Evolutionary conservation across 2,113 vertebrate species (phyloP).

Genomic region (Thalassoma bifasciatum): DNA sequence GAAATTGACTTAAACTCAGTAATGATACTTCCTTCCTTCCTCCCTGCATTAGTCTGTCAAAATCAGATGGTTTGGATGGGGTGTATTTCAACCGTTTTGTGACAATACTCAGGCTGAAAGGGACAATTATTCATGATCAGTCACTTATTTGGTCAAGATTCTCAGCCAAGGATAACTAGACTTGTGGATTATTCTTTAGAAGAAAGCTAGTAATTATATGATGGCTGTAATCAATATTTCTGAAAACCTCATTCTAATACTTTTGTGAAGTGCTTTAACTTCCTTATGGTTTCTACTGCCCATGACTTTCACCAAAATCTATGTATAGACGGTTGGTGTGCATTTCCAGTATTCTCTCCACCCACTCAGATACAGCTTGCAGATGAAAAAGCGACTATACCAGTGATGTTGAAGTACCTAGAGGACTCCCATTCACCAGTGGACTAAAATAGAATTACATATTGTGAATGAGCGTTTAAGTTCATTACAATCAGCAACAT

Average conservation of each 20-base stretch:
- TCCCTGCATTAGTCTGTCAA: constrained; percentile 57
- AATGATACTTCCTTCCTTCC: constrained; percentile 74
- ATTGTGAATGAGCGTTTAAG: no score
- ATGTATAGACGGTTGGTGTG: no score
- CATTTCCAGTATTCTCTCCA: no score
- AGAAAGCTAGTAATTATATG: not conserved
- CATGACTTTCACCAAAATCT: no score
- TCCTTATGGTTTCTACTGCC: no score
- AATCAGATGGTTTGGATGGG: constrained; percentile 56
- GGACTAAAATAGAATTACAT: no score
- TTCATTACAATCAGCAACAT: no score
- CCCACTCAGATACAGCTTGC: no score
- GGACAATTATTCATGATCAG: not conserved
- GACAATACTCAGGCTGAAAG: not conserved
- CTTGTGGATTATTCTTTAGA: not conserved
- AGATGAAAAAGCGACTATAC: no score
- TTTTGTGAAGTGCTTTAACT: not conserved
- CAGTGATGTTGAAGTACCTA: no score
- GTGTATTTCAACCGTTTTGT: constrained; percentile 24
- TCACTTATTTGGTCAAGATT: not conserved
- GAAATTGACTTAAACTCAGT: constrained; percentile 73
- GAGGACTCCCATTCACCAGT: no score
- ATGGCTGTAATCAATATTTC: not conserved
- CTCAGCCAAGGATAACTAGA: not conserved
- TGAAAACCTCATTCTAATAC: not conserved